These are phyloP conservation scores for Psittacula echo DNA, from an alignment of 2,797 vertebrate genomes.

Conservation along the genomic window DNA sequence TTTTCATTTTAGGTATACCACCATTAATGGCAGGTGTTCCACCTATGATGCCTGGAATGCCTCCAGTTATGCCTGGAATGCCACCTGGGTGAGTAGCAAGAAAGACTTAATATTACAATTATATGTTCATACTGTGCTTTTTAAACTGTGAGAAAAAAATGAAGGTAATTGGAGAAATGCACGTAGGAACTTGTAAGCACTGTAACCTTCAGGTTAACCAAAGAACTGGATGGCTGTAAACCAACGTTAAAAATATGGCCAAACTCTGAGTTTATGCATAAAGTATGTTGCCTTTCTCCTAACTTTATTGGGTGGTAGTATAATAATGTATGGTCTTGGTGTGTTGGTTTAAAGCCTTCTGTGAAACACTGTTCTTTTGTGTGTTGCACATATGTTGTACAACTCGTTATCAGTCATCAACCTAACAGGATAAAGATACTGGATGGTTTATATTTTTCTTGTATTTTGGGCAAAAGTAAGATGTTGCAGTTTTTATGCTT, in stretches of 20 bases:
- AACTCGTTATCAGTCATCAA: not conserved
- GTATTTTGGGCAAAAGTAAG: slow-evolving; percentile 30
- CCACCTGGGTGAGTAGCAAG: slow-evolving; percentile 88
- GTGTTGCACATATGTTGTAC: not conserved
- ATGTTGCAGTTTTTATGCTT: slow-evolving; percentile 63
- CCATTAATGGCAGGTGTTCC: slow-evolving; percentile 96
- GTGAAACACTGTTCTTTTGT: not conserved
- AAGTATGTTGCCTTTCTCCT: not conserved
- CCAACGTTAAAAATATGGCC: slow-evolving; percentile 8
- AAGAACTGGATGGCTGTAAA: slow-evolving; percentile 48
- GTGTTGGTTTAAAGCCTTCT: slow-evolving; percentile 64
- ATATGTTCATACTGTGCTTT: not conserved
- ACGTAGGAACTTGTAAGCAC: not conserved
- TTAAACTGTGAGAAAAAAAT: not conserved
- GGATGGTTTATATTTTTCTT: not conserved
- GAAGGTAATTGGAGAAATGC: not conserved
- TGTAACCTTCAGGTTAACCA: not conserved
- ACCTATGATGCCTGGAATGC: slow-evolving; percentile 97
- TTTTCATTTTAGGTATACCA: slow-evolving; percentile 87
- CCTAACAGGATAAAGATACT: not conserved
- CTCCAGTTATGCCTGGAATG: slow-evolving; percentile 95
- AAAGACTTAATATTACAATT: not conserved
- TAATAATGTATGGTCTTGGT: not conserved
- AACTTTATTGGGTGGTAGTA: not conserved
- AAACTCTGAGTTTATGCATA: not conserved